Evolutionary conservation across 2,888 invertebrate genomes (phyloP).

Genomic region (Strigamia maritima): DNA sequence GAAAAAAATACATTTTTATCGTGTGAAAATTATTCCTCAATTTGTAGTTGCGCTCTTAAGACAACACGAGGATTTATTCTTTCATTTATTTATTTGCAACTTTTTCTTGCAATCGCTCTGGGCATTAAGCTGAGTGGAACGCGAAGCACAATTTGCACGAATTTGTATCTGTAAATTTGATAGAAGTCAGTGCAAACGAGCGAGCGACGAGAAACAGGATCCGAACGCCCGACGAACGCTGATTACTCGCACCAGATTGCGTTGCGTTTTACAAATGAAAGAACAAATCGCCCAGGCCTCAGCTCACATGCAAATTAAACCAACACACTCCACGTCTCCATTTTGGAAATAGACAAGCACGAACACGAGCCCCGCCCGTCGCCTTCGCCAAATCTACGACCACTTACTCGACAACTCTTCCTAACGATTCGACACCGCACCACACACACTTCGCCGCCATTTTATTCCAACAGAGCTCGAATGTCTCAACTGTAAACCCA

Average conservation of each 20-base stretch:
- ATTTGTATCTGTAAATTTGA: conserved; percentile 28
- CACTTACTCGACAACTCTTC: conserved; percentile 17
- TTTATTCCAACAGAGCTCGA: neutral
- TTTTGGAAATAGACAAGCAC: neutral
- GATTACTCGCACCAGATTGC: conserved; percentile 26
- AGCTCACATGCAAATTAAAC: conserved; percentile 27
- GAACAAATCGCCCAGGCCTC: conserved; percentile 26
- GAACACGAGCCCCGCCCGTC: neutral
- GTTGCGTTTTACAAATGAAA: conserved; percentile 28
- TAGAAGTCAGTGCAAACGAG: conserved; percentile 27
- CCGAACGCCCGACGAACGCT: conserved; percentile 25
- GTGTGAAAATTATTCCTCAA: neutral
- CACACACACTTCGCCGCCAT: neutral
- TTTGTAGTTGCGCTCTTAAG: neutral
- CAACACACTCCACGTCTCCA: neutral
- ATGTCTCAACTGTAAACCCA: neutral
- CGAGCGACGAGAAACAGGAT: conserved; percentile 22
- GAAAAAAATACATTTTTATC: neutral
- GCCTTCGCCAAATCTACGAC: neutral
- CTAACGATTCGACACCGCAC: neutral
- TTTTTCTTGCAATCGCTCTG: conserved; percentile 24
- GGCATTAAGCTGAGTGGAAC: conserved; percentile 24
- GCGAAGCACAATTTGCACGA: conserved; percentile 20
- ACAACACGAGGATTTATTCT: conserved; percentile 25
- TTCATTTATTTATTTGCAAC: conserved; percentile 19